Percentiles rank a stretch among this genome's conserved stretches.
These are phyloP conservation scores for Psittacula cyanocephala DNA, from an alignment of 2,113 vertebrate species.

Conservation along the genomic window DNA sequence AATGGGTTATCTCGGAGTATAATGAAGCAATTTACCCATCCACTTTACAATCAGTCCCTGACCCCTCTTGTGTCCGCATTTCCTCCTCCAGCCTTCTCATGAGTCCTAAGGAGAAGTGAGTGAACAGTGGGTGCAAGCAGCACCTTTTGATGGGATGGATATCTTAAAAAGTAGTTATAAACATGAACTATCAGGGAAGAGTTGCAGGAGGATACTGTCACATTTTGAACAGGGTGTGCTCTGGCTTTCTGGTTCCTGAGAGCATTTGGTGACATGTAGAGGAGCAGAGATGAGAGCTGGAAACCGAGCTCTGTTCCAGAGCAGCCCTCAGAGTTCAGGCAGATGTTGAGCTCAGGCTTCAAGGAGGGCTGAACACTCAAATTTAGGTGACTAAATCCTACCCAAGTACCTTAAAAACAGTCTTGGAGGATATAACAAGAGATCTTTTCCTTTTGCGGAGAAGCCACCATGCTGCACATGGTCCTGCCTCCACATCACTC, in stretches of 20 bases:
- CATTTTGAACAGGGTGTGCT: neutral
- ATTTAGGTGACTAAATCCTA: neutral
- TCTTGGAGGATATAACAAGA: neutral
- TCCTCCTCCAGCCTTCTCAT: neutral
- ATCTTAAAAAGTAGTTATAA: neutral
- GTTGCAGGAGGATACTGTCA: neutral
- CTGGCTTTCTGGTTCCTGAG: neutral
- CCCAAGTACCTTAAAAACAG: neutral
- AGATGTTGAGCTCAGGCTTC: neutral
- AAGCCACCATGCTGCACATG: fast-evolving
- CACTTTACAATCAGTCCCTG: neutral
- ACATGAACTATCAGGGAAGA: neutral
- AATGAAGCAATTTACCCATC: neutral
- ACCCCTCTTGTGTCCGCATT: neutral
- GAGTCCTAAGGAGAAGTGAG: neutral
- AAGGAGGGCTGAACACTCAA: neutral
- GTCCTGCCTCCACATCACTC: neutral
- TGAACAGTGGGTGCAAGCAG: neutral
- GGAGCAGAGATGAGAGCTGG: neutral
- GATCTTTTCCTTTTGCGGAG: neutral
- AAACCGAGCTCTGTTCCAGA: neutral
- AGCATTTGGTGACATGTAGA: neutral
- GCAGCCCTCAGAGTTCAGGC: neutral
- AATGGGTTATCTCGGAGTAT: fast-evolving
- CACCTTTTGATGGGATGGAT: neutral